These are phyloP conservation scores for Neodiprion lecontei DNA, from an alignment of 1,140 invertebrate genomes.

Conservation along the genomic window DNA sequence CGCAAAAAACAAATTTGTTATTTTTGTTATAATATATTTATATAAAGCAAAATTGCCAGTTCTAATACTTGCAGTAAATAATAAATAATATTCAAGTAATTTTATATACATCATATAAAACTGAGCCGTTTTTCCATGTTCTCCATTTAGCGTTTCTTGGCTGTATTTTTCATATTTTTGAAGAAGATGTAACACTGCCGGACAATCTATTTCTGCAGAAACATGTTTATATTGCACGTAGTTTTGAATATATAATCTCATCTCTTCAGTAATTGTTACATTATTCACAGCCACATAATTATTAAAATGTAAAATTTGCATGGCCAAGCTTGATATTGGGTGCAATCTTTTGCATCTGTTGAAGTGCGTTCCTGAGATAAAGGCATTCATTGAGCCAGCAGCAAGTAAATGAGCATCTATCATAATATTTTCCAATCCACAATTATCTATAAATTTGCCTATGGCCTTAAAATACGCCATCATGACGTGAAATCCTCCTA, in stretches of 20 bases:
- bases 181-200: conserved; percentile 26
- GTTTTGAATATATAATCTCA: conserved; percentile 12
- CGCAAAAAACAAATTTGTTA: conserved; percentile 36
- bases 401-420: conserved; percentile 39
- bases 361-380: conserved; percentile 45
- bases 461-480: conserved; percentile 51
- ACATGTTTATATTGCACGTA: not conserved
- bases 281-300: conserved; percentile 29
- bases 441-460: conserved; percentile 38
- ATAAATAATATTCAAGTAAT: conserved; percentile 41
- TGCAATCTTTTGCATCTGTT: conserved; percentile 48
- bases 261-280: conserved; percentile 29
- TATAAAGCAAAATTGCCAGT: conserved; percentile 35
- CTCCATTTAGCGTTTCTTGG: conserved; percentile 33
- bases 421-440: conserved; percentile 37
- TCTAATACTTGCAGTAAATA: conserved; percentile 35
- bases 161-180: conserved; percentile 36
- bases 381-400: conserved; percentile 41
- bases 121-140: conserved; percentile 47
- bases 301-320: conserved; percentile 40
- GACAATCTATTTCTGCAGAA: conserved; percentile 16
- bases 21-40: conserved; percentile 33
- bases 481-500: conserved; percentile 60
- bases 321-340: conserved; percentile 38
- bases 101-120: conserved; percentile 40